Percentiles rank a stretch among this genome's conserved stretches.
phyloP scores from a whole-genome alignment of 2,888 invertebrate genomes.

The Tenthredo livida region DNA sequence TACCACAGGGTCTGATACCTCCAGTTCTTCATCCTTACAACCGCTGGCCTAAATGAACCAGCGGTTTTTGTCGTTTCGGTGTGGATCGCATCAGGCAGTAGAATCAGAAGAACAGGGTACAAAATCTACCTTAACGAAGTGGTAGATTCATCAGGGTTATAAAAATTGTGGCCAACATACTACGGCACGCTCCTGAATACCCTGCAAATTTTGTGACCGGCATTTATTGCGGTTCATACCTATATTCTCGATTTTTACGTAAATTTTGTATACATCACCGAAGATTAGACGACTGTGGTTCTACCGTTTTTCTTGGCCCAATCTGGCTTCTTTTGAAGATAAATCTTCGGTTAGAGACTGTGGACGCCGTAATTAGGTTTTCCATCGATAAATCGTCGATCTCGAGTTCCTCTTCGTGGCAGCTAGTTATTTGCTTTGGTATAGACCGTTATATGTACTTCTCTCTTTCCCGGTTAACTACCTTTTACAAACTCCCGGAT shows the following conservation, averaged over 20 bases:
- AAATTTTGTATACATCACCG: not conserved
- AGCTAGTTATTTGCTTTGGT: slow-evolving; percentile 26
- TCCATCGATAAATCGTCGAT: not conserved
- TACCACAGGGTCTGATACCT: not conserved
- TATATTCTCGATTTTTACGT: not conserved
- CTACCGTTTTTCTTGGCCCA: not conserved
- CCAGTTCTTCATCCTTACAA: not conserved
- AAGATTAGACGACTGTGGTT: not conserved
- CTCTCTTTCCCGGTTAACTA: slow-evolving; percentile 45
- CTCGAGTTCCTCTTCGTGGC: not conserved
- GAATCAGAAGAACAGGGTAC: slow-evolving; percentile 42
- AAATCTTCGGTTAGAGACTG: not conserved
- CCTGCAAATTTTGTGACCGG: not conserved
- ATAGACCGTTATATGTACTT: slow-evolving; percentile 42
- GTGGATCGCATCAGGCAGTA: slow-evolving; percentile 25
- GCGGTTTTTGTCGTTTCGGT: slow-evolving; percentile 44
- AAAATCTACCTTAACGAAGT: slow-evolving; percentile 51
- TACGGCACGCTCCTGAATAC: not conserved
- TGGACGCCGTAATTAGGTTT: slow-evolving; percentile 7
- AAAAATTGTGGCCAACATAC: not conserved
- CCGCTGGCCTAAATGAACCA: slow-evolving; percentile 45
- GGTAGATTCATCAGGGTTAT: slow-evolving; percentile 33
- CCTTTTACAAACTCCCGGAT: not conserved
- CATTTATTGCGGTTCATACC: too few species aligned
- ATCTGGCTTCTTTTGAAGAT: not conserved